Conservation (phyloP, 2,797 vertebrate species). For the Myotis myotis region DNA sequence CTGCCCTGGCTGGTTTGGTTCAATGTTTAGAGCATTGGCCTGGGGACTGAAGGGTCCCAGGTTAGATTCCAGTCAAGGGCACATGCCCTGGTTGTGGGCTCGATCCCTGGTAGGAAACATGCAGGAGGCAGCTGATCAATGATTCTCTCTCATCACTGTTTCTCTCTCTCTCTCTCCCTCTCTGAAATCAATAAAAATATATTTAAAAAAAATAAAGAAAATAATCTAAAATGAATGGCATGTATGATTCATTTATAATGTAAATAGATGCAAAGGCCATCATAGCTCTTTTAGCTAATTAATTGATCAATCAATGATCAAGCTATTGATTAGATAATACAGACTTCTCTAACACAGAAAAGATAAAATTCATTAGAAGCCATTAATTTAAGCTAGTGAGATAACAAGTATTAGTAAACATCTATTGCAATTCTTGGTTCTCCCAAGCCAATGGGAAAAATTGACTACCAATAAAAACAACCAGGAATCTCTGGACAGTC, state of each 20-base stretch:
- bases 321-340: background rate
- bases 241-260: background rate
- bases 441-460: background rate
- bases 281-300: background rate
- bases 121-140: too few species aligned
- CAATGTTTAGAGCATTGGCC: too few species aligned
- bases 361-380: conserved; percentile 15
- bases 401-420: background rate
- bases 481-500: background rate
- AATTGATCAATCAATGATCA: background rate
- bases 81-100: too few species aligned
- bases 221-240: conserved; percentile 26
- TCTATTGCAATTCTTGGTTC: background rate
- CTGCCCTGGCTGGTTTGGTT: too few species aligned
- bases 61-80: too few species aligned
- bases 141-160: too few species aligned
- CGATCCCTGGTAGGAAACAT: too few species aligned
- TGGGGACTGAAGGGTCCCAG: too few species aligned
- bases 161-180: too few species aligned
- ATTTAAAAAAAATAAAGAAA: background rate
- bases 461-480: background rate
- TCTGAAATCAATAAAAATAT: too few species aligned
- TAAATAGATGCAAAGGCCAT: background rate
- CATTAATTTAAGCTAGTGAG: conserved; percentile 1
- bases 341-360: background rate